These are phyloP conservation scores for Triops longicaudatus DNA, from an alignment of 1,140 invertebrate genomes.

Conservation along the genomic window DNA sequence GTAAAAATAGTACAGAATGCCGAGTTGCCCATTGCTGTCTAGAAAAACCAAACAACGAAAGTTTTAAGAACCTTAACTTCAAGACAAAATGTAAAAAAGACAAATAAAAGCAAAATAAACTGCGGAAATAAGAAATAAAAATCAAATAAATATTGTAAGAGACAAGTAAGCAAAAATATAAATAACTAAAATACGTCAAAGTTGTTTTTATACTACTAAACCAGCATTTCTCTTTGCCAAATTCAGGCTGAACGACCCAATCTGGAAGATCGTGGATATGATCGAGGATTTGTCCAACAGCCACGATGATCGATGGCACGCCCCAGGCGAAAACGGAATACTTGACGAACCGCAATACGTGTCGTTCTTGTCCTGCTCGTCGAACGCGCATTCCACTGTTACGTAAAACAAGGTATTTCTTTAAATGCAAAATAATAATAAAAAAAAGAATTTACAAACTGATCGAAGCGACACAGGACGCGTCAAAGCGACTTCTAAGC, in stretches of 20 bases:
- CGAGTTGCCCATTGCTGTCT: background rate
- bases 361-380: background rate
- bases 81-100: too few relatives aligned
- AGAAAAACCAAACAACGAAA: background rate
- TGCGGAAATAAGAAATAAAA: too few relatives aligned
- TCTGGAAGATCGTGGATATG: background rate
- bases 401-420: background rate
- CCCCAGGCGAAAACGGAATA: slow-evolving; percentile 35
- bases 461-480: background rate
- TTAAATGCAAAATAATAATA: too few relatives aligned
- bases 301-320: slow-evolving; percentile 32
- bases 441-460: too few relatives aligned
- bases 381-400: background rate
- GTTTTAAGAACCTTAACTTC: background rate
- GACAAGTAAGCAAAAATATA: too few relatives aligned
- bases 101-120: too few relatives aligned
- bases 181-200: too few relatives aligned
- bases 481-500: background rate
- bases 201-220: slow-evolving; percentile 17
- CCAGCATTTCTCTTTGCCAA: slow-evolving; percentile 21
- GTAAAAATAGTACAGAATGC: slow-evolving; percentile 53
- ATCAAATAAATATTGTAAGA: too few relatives aligned
- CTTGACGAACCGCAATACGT: slow-evolving; percentile 29
- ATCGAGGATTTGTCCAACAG: slow-evolving; percentile 28
- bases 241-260: slow-evolving; percentile 16